These are phyloP conservation scores for Silurus meridionalis DNA, from an alignment of 2,113 vertebrate genomes.

Conservation along the genomic window DNA sequence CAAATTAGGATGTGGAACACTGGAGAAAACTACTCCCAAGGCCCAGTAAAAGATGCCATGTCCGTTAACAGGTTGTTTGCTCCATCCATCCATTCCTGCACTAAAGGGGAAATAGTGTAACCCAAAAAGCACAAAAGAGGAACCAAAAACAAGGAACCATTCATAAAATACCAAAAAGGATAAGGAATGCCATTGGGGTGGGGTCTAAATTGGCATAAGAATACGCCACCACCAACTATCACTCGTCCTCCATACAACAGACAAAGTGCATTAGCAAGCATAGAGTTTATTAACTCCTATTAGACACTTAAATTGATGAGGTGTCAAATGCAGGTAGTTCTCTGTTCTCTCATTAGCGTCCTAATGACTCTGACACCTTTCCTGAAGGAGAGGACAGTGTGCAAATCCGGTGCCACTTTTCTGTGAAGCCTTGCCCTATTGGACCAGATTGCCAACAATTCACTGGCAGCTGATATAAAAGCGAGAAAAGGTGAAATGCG, in stretches of 20 bases:
- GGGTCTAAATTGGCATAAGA: conserved; percentile 9
- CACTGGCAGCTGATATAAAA: not conserved
- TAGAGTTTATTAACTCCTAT: conserved; percentile 61
- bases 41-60: conserved; percentile 48
- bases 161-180: not conserved
- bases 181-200: not conserved
- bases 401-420: conserved; percentile 26
- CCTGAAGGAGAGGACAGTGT: conserved; percentile 29
- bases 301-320: conserved; percentile 53
- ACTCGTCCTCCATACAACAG: conserved; percentile 35
- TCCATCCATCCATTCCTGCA: conserved; percentile 38
- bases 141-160: not conserved
- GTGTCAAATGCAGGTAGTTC: conserved; percentile 44
- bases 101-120: not conserved
- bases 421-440: conserved; percentile 21
- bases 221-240: conserved; percentile 18
- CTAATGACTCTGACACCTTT: conserved; percentile 52
- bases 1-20: conserved; percentile 67
- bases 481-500: not conserved
- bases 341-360: conserved; percentile 56
- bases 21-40: conserved; percentile 56
- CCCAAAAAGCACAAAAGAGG: not conserved
- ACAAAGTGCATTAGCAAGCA: conserved; percentile 39
- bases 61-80: conserved; percentile 57
- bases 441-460: not conserved